A percentile compares a stretch with the other conserved stretches of the same genome.
Evolutionary conservation across 2,797 vertebrate genomes (phyloP).

Genomic region (Caiman crocodilus): DNA sequence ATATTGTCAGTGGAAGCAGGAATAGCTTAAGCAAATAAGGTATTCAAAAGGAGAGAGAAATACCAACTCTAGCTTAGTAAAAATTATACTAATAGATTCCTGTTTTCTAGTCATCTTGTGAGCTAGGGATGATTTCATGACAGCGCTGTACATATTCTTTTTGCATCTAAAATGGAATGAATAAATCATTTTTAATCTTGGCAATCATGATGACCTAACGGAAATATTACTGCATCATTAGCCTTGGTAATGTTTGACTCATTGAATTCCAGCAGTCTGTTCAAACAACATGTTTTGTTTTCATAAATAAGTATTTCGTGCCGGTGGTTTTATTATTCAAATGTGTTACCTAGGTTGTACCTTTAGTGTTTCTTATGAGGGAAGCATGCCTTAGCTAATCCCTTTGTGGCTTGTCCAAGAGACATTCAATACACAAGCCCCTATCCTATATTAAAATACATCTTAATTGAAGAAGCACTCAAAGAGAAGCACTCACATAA

Average conservation of each 20-base stretch:
- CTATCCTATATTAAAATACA: not conserved
- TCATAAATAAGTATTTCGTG: not conserved
- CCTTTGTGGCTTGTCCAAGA: not conserved
- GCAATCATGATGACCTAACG: not conserved
- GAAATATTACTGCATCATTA: constrained; percentile 22
- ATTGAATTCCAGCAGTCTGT: not conserved
- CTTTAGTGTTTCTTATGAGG: not conserved
- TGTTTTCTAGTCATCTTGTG: not conserved
- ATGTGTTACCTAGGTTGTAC: not conserved
- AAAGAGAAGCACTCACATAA: not conserved
- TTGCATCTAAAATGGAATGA: not conserved
- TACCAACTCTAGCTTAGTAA: not conserved
- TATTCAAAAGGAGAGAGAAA: not conserved
- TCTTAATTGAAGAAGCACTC: not conserved
- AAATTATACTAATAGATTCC: not conserved
- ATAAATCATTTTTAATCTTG: constrained; percentile 11
- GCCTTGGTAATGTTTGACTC: not conserved
- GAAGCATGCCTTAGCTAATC: not conserved
- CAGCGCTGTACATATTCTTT: not conserved
- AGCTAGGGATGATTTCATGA: not conserved
- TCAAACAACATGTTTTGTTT: not conserved
- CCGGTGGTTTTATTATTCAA: not conserved
- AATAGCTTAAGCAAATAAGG: not conserved
- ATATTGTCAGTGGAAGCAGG: no score
- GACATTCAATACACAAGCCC: not conserved